phyloP scores from a whole-genome alignment of 2,113 vertebrate species.

The Engraulis encrasicolus region DNA sequence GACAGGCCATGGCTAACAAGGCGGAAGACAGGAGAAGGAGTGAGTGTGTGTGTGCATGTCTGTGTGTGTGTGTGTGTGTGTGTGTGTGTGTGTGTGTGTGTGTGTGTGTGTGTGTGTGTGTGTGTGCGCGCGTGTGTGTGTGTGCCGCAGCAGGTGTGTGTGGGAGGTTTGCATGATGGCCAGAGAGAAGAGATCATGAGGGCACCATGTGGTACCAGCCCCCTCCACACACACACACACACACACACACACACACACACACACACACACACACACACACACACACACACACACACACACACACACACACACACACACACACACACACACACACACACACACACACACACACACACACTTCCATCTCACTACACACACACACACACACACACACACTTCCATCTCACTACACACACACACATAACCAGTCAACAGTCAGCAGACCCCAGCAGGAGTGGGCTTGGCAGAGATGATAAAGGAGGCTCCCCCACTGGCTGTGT shows the following conservation, averaged over 20 bases:
- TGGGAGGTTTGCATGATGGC: slow-evolving; percentile 57
- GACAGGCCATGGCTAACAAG: slow-evolving; percentile 64
- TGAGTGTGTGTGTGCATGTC: slow-evolving; percentile 19
- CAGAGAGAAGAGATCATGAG: slow-evolving; percentile 59
- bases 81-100: no score
- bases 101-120: slow-evolving; percentile 24
- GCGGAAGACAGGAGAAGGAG: slow-evolving; percentile 61
- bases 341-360: no score
- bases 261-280: slow-evolving; percentile 33
- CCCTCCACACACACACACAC: slow-evolving; percentile 49
- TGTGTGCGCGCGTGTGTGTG: neutral
- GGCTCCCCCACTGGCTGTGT: slow-evolving; percentile 46
- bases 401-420: neutral
- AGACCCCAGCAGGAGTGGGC: slow-evolving; percentile 58
- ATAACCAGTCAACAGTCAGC: slow-evolving; percentile 34
- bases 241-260: slow-evolving; percentile 16
- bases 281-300: slow-evolving; percentile 39
- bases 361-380: neutral
- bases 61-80: neutral
- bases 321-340: slow-evolving; percentile 38
- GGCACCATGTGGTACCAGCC: slow-evolving; percentile 53
- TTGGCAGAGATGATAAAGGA: slow-evolving; percentile 63
- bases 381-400: neutral
- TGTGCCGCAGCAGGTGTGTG: slow-evolving; percentile 59
- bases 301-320: slow-evolving; percentile 36